phyloP scores from a whole-genome alignment of 2,113 vertebrate species.

The Narcine bancroftii region DNA sequence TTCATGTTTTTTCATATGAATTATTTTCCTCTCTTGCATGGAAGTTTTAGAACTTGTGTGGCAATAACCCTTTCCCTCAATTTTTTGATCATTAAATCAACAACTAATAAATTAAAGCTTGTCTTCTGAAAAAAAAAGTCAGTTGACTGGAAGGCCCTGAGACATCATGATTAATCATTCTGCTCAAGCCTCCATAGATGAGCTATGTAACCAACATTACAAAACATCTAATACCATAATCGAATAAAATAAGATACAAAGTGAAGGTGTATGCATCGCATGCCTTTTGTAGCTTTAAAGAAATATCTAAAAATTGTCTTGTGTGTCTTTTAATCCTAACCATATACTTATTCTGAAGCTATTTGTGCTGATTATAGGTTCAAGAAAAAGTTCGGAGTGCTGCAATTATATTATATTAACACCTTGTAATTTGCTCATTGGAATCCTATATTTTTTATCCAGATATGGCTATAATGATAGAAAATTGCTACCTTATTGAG shows the following conservation, averaged over 20 bases:
- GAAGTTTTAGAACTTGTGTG: too few species aligned
- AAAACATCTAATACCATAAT: neutral
- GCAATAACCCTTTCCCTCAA: neutral
- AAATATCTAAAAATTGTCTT: neutral
- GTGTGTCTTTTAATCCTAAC: constrained; percentile 58
- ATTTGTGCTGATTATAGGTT: constrained; percentile 80
- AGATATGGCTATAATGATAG: constrained; percentile 95
- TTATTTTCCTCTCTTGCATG: too few species aligned
- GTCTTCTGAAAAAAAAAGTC: neutral
- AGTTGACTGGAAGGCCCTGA: neutral
- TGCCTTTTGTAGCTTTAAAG: neutral
- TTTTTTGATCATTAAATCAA: neutral
- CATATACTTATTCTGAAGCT: constrained; percentile 72
- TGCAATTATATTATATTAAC: constrained; percentile 98
- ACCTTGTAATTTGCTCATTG: constrained; percentile 96
- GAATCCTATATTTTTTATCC: constrained; percentile 93
- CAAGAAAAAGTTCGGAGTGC: constrained; percentile 83
- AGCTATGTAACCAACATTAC: neutral
- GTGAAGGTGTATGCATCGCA: neutral
- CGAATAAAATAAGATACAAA: neutral
- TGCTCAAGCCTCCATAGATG: neutral
- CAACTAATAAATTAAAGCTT: neutral
- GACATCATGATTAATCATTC: neutral
- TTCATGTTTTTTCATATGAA: too few species aligned
- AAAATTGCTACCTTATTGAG: constrained; percentile 95